Base-by-base conservation (phyloP, 1,140 invertebrate genomes). In the Octopus sinensis region DNA sequence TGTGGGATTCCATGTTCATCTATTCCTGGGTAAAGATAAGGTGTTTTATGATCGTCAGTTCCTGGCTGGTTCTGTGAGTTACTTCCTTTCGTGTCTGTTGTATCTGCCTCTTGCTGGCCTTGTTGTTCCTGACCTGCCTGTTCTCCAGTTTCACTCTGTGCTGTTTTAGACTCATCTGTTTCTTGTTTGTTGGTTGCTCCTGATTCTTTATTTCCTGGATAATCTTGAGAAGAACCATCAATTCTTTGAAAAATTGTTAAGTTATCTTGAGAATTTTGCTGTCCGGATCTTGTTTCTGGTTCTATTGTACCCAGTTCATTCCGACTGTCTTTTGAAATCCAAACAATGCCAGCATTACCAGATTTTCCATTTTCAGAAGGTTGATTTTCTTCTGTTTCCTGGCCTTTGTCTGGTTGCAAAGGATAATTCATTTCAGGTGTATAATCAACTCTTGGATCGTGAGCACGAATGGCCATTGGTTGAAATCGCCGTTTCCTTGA, bases 401-500 rank as follows among this genome's bases (percentile, higher is more conserved):
- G 17, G 17, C 9, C 9, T 9, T 73, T 73, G 17, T 13, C 30
- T 73, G 68, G 13, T 13, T 73, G 17, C 4, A 73, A n/a, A n/a
- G 68, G 68, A 17, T n/a, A 73, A 73, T 73, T 73, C 5, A 73
- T 73, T 73, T 73, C 68, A 6, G 68, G 68, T 73, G 68, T 73
- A 23, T 73, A 73, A n/a, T 73, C 68, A 6, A 73, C 13, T 13
- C 30, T 73, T 73, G 68, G 68, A 9, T 73, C 68, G 6, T 73
- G 7, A n/a, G 68, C 68, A 73, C 68, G 68, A 13, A 73, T 73
- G 30, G 68, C 68, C 68, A 73, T 73, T 73, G 68, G 68, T 73
- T 73, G 68, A 23, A 73, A 73, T 7, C 68, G 68, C 6, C 68
- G 68, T 73, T 73, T 73, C 13, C 68, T 73, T 13, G 68, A 73